Evolutionary conservation across 2,888 invertebrate species (phyloP).

Genomic region (Acanthosepion pharaonis): DNA sequence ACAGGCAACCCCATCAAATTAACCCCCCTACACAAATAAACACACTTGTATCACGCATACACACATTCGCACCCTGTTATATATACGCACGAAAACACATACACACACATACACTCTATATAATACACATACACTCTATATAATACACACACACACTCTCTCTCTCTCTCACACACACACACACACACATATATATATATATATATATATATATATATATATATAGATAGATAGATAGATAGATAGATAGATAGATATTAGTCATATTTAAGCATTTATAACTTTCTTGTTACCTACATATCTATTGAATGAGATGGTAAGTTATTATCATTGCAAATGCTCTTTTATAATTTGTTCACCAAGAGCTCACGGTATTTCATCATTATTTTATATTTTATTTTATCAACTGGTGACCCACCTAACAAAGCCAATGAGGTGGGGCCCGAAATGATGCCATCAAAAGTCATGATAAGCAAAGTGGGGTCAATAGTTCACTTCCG

Average conservation of each 20-base stretch:
- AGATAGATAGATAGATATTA: too few species aligned
- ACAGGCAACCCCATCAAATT: neutral
- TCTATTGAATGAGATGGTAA: neutral
- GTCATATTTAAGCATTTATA: too few species aligned
- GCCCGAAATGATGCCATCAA: neutral
- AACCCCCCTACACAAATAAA: neutral
- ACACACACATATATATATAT: neutral
- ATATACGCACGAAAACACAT: neutral
- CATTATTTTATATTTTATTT: neutral
- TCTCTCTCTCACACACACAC: too few species aligned
- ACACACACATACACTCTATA: neutral
- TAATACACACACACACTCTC: too few species aligned
- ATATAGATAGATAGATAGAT: too few species aligned
- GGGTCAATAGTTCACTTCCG: neutral
- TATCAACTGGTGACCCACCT: neutral
- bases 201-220: too few species aligned
- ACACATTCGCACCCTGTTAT: neutral
- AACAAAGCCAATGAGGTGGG: neutral
- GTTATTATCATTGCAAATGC: neutral
- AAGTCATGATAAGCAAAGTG: conserved; percentile 21
- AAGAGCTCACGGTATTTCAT: neutral
- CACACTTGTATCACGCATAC: neutral
- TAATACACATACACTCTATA: neutral
- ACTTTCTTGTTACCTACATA: neutral
- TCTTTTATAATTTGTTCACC: neutral